These are phyloP conservation scores for Hylaea fasciaria DNA, from an alignment of 2,888 invertebrate species.

Conservation along the genomic window DNA sequence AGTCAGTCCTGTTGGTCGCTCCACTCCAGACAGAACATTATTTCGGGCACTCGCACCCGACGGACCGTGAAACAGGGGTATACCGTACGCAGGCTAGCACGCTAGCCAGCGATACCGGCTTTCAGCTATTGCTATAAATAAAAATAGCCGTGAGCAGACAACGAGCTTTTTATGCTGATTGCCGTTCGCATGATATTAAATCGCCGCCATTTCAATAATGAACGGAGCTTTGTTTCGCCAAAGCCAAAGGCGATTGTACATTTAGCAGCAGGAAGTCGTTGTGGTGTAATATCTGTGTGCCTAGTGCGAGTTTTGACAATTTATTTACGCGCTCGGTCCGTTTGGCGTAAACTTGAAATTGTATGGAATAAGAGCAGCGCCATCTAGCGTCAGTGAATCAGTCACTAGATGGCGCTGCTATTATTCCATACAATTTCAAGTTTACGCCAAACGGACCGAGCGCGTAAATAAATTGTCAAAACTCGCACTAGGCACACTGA, in stretches of 20 bases:
- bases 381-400: too few species aligned
- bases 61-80: background rate
- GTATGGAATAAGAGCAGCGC: too few species aligned
- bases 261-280: slow-evolving; percentile 5
- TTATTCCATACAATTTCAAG: too few species aligned
- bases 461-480: too few species aligned
- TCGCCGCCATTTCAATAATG: slow-evolving; percentile 28
- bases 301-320: too few species aligned
- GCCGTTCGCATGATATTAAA: slow-evolving; percentile 29
- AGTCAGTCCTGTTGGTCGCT: too few species aligned
- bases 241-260: slow-evolving; percentile 14
- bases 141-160: slow-evolving; percentile 32
- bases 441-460: too few species aligned
- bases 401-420: too few species aligned
- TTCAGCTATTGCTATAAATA: slow-evolving; percentile 18
- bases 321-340: too few species aligned
- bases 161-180: slow-evolving; percentile 36
- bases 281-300: background rate
- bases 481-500: too few species aligned
- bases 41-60: background rate
- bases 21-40: background rate
- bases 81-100: background rate
- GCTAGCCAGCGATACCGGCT: slow-evolving; percentile 2
- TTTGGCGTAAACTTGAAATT: too few species aligned
- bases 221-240: slow-evolving; percentile 27